Percentiles rank a stretch among this genome's conserved stretches.
Evolutionary conservation across 37 sponge, comb jelly and placozoan species (phyloP).

Genomic region (Ephydatia muelleri): DNA sequence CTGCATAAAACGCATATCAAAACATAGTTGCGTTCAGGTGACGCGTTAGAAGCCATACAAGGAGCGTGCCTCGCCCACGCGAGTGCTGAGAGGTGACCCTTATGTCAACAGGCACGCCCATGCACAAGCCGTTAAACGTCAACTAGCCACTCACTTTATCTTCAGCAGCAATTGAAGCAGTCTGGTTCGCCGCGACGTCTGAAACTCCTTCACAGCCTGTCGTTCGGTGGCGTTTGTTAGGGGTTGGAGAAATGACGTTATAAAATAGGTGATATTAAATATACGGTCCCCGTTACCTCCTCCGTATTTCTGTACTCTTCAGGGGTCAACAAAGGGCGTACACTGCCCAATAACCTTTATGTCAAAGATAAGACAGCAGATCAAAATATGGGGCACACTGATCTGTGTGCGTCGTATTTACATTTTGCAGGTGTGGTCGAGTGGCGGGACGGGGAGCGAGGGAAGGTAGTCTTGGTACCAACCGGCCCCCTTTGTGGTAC

Average conservation of each 20-base stretch:
- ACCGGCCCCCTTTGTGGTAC: conserved; percentile 34
- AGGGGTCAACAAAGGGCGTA: conserved; percentile 59
- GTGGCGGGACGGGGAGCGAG: conserved; percentile 66
- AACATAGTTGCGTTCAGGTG: not conserved
- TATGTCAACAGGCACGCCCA: too few species aligned
- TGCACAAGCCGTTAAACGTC: too few species aligned
- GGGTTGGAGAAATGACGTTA: not conserved
- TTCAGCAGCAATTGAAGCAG: conserved; percentile 44
- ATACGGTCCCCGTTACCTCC: conserved; percentile 6
- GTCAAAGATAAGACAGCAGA: too few species aligned
- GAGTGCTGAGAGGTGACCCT: not conserved
- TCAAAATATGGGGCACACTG: too few species aligned
- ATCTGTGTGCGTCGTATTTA: conserved; percentile 9
- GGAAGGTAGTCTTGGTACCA: conserved; percentile 71
- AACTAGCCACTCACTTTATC: conserved; percentile 23
- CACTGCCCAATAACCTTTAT: conserved; percentile 66
- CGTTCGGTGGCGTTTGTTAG: not conserved
- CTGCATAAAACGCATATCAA: conserved; percentile 2
- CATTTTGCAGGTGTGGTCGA: conserved; percentile 62
- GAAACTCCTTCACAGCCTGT: conserved; percentile 60
- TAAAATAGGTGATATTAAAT: not conserved
- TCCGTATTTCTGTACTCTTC: conserved; percentile 65
- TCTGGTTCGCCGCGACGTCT: conserved; percentile 27
- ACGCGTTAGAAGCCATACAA: not conserved
- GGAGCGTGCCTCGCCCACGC: not conserved